phyloP scores from a whole-genome alignment of 2,113 vertebrate genomes.

The Polypterus bichir region DNA sequence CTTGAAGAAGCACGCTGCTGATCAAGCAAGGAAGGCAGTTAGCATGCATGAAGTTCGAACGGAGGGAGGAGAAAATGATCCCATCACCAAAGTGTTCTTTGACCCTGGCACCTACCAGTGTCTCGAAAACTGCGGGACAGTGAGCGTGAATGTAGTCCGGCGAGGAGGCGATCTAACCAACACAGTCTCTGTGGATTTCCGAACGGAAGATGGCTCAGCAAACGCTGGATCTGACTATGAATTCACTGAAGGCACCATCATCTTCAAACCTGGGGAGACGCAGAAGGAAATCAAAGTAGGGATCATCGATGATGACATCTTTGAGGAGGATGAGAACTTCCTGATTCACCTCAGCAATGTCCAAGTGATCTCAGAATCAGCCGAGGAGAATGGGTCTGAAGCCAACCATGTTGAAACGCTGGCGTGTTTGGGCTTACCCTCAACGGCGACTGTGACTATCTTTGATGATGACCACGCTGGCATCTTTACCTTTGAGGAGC shows the following conservation, averaged over 20 bases:
- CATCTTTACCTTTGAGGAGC: constrained; percentile 86
- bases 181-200: constrained; percentile 68
- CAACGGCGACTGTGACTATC: constrained; percentile 76
- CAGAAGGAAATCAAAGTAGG: constrained; percentile 80
- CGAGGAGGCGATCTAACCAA: constrained; percentile 70
- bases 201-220: constrained; percentile 85
- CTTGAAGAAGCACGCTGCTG: constrained; percentile 76
- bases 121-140: constrained; percentile 84
- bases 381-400: constrained; percentile 45
- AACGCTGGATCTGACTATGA: constrained; percentile 84
- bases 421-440: constrained; percentile 64
- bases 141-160: constrained; percentile 68
- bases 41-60: constrained; percentile 73
- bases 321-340: constrained; percentile 95
- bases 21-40: constrained; percentile 72
- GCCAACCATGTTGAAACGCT: constrained; percentile 40
- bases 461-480: constrained; percentile 90
- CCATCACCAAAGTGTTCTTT: constrained; percentile 73
- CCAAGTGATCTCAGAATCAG: constrained; percentile 45
- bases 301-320: constrained; percentile 89
- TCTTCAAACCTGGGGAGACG: constrained; percentile 80
- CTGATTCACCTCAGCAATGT: constrained; percentile 80
- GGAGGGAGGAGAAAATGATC: constrained; percentile 49
- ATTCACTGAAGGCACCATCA: constrained; percentile 67
- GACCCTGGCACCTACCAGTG: constrained; percentile 81